These are phyloP conservation scores for Dasypolia templi DNA, from an alignment of 2,888 invertebrate genomes.

Conservation along the genomic window DNA sequence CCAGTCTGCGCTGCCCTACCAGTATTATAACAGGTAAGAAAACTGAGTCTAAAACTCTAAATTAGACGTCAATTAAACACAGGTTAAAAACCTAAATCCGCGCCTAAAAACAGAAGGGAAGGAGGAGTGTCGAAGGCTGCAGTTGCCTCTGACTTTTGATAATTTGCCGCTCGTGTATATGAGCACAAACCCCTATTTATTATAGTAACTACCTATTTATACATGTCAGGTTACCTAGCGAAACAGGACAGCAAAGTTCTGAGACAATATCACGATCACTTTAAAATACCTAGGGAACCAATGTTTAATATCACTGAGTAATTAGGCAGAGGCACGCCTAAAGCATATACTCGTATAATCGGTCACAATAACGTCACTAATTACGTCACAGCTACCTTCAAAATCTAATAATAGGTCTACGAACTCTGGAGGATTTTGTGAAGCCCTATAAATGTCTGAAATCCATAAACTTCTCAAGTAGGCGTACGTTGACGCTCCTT, in stretches of 20 bases:
- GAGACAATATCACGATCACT: neutral
- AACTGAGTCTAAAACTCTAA: too few relatives aligned
- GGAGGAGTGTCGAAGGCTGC: too few relatives aligned
- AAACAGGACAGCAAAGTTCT: neutral
- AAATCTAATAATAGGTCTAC: conserved; percentile 42
- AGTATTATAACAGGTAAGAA: conserved; percentile 93
- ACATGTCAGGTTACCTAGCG: neutral
- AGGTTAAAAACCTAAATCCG: too few relatives aligned
- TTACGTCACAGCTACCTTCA: conserved; percentile 21
- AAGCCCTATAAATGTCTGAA: conserved; percentile 58
- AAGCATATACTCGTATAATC: conserved; percentile 25
- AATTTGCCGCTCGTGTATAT: neutral
- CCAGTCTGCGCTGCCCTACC: conserved; percentile 92
- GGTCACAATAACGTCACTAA: conserved; percentile 20
- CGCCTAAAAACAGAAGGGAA: neutral
- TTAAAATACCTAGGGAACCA: neutral
- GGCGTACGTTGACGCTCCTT: conserved; percentile 16
- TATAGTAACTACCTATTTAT: neutral
- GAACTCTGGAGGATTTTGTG: conserved; percentile 60
- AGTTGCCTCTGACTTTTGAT: neutral
- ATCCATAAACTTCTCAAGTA: conserved; percentile 52
- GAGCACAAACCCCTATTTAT: neutral
- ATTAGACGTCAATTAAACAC: too few relatives aligned
- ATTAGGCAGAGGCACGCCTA: neutral
- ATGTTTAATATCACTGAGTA: neutral